Percentiles rank a stretch among this genome's conserved stretches.
These are phyloP conservation scores for Leptonema lineaticorne DNA, from an alignment of 1,140 invertebrate species.

Conservation along the genomic window DNA sequence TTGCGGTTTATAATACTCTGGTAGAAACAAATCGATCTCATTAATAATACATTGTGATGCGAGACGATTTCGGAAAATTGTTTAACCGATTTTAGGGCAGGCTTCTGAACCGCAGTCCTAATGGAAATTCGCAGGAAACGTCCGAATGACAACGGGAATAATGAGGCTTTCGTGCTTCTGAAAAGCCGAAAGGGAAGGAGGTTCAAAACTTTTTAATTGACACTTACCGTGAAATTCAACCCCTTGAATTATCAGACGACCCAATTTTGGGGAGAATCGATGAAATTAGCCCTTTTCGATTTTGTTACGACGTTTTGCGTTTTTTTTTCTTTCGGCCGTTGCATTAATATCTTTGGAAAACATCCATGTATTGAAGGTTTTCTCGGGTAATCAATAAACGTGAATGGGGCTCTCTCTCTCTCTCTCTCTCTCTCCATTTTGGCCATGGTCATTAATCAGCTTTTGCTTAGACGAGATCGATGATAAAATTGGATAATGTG, in stretches of 20 bases:
- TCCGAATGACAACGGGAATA: constrained; percentile 10
- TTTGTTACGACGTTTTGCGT: background rate
- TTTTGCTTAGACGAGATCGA: background rate
- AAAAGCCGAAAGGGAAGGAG: background rate
- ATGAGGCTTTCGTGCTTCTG: background rate
- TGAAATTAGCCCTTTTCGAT: background rate
- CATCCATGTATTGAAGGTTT: background rate
- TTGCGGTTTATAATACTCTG: no score
- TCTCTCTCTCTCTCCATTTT: no score
- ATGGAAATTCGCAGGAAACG: constrained; percentile 9
- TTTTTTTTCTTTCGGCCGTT: background rate
- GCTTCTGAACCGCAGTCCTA: background rate
- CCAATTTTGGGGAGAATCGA: no score
- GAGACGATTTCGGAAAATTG: background rate
- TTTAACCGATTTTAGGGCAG: background rate
- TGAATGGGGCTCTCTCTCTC: background rate
- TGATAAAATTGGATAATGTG: background rate
- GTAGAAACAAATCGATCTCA: constrained; percentile 2
- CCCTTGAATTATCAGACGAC: background rate
- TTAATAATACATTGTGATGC: background rate
- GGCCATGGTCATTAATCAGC: constrained; percentile 5
- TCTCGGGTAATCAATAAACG: constrained; percentile 1
- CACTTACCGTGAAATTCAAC: background rate
- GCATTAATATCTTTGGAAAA: background rate
- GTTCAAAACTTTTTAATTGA: constrained; percentile 14